phyloP scores from a whole-genome alignment of 2,888 invertebrate species.

The Magallana nippona region DNA sequence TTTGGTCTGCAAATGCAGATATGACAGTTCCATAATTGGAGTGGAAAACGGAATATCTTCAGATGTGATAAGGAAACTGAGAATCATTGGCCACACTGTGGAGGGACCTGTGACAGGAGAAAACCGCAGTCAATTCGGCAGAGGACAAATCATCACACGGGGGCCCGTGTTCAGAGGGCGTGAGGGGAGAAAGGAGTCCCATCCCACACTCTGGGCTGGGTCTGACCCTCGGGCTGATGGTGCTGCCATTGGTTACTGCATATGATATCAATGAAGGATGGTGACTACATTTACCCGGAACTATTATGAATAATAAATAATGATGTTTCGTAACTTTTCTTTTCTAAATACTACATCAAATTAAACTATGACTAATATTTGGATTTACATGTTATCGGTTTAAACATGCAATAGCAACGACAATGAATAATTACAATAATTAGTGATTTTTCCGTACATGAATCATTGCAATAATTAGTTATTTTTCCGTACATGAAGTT shows the following conservation, averaged over 20 bases:
- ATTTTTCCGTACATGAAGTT: no score
- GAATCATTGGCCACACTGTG: conserved; percentile 67
- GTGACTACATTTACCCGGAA: no score
- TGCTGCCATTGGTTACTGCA: conserved; percentile 64
- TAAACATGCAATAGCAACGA: no score
- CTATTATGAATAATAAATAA: no score
- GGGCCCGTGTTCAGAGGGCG: conserved; percentile 55
- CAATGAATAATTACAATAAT: no score
- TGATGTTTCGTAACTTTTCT: no score
- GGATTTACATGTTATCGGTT: no score
- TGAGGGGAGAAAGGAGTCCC: neutral
- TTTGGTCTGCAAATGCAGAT: conserved; percentile 46
- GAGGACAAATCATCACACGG: conserved; percentile 77
- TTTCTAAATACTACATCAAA: no score
- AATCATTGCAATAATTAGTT: no score
- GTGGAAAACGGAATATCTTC: conserved; percentile 72
- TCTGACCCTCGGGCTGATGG: conserved; percentile 77
- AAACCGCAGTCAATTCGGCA: conserved; percentile 71
- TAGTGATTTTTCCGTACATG: no score
- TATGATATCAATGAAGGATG: neutral
- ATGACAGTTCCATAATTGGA: conserved; percentile 54
- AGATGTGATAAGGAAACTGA: conserved; percentile 61
- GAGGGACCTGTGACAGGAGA: conserved; percentile 60
- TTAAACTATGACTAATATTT: no score
- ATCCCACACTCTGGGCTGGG: conserved; percentile 72